Conservation (phyloP, 2,888 invertebrate species). For the Tenthredo notha region DNA sequence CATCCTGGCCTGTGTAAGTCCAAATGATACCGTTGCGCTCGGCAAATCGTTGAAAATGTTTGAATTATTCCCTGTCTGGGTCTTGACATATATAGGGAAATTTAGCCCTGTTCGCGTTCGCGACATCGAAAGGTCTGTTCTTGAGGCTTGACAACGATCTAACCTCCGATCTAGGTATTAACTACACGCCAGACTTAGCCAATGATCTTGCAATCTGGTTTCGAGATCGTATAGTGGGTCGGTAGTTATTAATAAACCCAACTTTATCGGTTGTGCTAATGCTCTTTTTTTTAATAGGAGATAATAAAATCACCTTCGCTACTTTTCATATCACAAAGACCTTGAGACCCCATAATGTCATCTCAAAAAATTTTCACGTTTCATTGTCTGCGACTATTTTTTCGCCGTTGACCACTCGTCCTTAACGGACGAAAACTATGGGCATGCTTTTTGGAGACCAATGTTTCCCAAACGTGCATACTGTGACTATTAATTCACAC, state of each 20-base stretch:
- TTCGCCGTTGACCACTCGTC: background rate
- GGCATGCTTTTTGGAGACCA: no score
- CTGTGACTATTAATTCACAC: background rate
- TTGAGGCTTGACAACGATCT: background rate
- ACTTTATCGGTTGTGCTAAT: background rate
- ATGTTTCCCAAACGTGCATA: no score
- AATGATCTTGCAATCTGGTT: constrained; percentile 16
- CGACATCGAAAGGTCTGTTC: background rate
- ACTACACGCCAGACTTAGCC: constrained; percentile 14
- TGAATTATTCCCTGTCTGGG: background rate
- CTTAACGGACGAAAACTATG: no score
- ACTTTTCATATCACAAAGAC: background rate
- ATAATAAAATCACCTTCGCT: background rate
- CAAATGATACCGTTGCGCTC: constrained; percentile 5
- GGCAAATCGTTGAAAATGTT: background rate
- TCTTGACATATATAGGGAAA: background rate
- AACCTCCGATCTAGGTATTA: constrained; percentile 10
- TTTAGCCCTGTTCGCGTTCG: background rate
- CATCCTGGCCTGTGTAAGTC: background rate
- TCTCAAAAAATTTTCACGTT: background rate
- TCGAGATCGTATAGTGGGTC: background rate
- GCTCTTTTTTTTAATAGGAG: background rate
- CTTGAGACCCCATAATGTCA: background rate
- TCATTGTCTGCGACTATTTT: background rate
- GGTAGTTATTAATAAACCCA: background rate